Evolutionary conservation across 2,888 invertebrate species (phyloP), one percentile per base, ranked within the genome.

Genomic region (Andrena hattorfiana): DNA sequence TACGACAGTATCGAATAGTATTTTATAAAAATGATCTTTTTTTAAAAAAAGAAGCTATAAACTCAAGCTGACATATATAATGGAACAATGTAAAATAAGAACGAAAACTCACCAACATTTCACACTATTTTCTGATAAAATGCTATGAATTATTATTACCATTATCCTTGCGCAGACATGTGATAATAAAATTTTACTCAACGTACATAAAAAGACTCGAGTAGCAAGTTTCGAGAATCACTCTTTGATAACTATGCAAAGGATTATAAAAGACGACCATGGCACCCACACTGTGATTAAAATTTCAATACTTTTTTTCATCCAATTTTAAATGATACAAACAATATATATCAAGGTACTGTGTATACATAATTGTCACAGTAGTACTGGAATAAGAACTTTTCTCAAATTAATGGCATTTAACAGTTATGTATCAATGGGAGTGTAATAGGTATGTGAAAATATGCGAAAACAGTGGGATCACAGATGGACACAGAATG

Each of bases 381-480:
- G 80, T 72, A 83, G 49, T 85, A 83, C 72, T 75, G 83, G 73
- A 79, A 76, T 70, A 70, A 84, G 59, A 76, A 79, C 56, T 76
- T 60, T 76, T 75, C 68, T 84, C 69, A 73, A 73, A 78, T 83
- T 78, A 84, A 83, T 84, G 76, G 68, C 70, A 83, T 79, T 79
- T 79, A 69, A 84, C 56, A 79, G 48, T 77, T 56, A 71, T 79
- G 75, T 83, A 77, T 83, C 69, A 54, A 71, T 20, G 54, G 75
- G 78, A 75, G 20, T 60, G 62, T 60, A 49, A 77, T 56, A 26
- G 42, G 71, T 42, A 67, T n/a, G 5, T 80, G 66, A 62, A 80
- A 73, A 51, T 80, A 56, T 63, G 68, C 62, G 70, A 84, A 75
- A 67, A 56, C 48, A 78, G 73, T 20, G 51, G 70, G 73, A 75